A percentile compares a stretch with the other conserved stretches of the same genome.
These are phyloP conservation scores for Thalassoma bifasciatum DNA, from an alignment of 2,113 vertebrate species.

Conservation along the genomic window DNA sequence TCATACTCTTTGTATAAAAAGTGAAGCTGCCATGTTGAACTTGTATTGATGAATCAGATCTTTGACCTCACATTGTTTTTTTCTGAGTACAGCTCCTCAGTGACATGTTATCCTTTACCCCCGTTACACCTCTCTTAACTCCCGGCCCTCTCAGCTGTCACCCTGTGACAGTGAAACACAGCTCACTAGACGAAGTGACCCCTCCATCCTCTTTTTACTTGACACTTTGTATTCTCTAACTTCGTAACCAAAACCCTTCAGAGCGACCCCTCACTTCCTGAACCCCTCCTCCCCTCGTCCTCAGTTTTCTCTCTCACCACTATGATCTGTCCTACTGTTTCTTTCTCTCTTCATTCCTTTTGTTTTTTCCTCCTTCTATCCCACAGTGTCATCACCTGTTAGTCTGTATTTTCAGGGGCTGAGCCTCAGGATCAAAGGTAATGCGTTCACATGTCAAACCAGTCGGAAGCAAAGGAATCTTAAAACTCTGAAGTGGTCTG, in stretches of 20 bases:
- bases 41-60: conserved; percentile 16
- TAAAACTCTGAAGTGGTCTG: conserved; percentile 38
- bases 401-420: conserved; percentile 46
- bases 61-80: conserved; percentile 54
- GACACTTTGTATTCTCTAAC: conserved; percentile 77
- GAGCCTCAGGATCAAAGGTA: conserved; percentile 66
- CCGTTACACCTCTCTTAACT: conserved; percentile 58
- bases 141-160: conserved; percentile 66
- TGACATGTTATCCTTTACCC: conserved; percentile 60
- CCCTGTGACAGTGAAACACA: conserved; percentile 55
- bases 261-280: conserved; percentile 60
- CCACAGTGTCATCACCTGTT: conserved; percentile 54
- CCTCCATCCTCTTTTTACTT: conserved; percentile 46
- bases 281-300: conserved; percentile 16
- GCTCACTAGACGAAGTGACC: conserved; percentile 50
- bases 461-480: conserved; percentile 57
- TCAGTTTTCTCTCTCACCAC: conserved; percentile 64
- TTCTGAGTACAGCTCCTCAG: conserved; percentile 32
- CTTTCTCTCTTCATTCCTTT: conserved; percentile 41
- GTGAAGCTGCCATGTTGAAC: background rate
- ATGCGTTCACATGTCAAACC: conserved; percentile 43
- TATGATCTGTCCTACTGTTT: conserved; percentile 28
- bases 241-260: conserved; percentile 73
- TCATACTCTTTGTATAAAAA: no score
- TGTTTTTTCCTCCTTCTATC: conserved; percentile 15